Base-by-base conservation (phyloP, 23 tunicate species). In the Halocynthia aurantium region DNA sequence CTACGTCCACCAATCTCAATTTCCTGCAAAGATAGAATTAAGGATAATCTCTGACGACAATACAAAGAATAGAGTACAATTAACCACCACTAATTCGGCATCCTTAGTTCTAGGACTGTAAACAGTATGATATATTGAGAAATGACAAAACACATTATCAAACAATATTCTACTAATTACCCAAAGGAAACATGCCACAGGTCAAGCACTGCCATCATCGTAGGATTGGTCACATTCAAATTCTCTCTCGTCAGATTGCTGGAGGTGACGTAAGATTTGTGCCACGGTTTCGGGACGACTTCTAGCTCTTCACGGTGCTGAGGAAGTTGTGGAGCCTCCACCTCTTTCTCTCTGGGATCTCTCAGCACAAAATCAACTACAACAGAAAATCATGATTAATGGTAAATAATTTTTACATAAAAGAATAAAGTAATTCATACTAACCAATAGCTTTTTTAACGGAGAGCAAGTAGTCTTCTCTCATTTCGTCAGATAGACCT, bases 391-490 rank as follows among this genome's bases (percentile, higher is more conserved):
- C 4, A 11, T 62, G 13, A 49, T 13, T 4, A 68, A 13, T 18
- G 62, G 64, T 2, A 58, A 13, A n/a, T 58, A 13, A 58, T 58
- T 58, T 13, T 13, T 13, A n/a, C 4, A 13, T 58, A n/a, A 2
- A 13, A 1, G 64, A 4, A 2, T 13, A 58, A 13, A 1, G 64
- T 58, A 15, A 58, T 9, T 10, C 54, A 44, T 15, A 7, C 51
- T 69, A 50, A 94, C 94, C 99, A 53, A 94, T 94, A 6, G 99
- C 96, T 61, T 94, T 94, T 73, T 94, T 94, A 17, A 94, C 99
- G 62, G 95, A 88, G 53, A 94, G 95, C 51, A 94, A 74, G 74
- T 94, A 94, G 81, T 94, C 99, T 81, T 94, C 99, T 82, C 99
- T 88, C 98, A 92, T 92, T 79, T 92, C 98, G 74, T 92, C 98